These are phyloP conservation scores for Brienomyrus longianalis DNA, from an alignment of 2,113 vertebrate species.

Conservation along the genomic window DNA sequence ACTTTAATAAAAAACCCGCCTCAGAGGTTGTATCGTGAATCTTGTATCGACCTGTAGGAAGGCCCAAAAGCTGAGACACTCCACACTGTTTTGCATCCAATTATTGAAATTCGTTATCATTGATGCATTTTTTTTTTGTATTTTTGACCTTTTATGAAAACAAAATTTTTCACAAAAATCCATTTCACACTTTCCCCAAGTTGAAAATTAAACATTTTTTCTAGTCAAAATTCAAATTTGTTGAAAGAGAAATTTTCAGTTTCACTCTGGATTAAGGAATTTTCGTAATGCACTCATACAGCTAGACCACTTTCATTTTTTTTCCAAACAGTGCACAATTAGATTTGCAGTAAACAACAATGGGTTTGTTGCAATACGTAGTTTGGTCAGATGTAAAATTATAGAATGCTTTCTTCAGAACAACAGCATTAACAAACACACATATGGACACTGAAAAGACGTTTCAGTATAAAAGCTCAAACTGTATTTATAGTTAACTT, in stretches of 20 bases:
- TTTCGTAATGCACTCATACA: background rate
- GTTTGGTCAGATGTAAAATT: background rate
- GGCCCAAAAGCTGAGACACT: background rate
- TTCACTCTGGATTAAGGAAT: background rate
- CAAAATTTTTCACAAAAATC: background rate
- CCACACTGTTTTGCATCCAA: background rate
- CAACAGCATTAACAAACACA: background rate
- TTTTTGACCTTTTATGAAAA: background rate
- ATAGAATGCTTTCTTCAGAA: background rate
- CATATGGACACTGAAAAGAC: background rate
- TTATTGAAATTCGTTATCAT: background rate
- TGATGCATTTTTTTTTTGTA: background rate
- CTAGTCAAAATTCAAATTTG: background rate
- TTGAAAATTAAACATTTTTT: background rate
- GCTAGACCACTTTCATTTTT: background rate
- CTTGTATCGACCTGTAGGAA: background rate
- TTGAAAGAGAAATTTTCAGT: background rate
- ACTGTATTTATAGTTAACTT: background rate
- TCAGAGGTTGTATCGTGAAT: background rate
- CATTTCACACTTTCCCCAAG: background rate
- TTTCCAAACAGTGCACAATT: background rate
- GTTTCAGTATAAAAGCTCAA: background rate
- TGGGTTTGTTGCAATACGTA: background rate
- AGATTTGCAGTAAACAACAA: background rate
- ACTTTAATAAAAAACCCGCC: background rate